These are phyloP conservation scores for Helarctos malayanus DNA, from an alignment of 2,797 vertebrate genomes.

Conservation along the genomic window DNA sequence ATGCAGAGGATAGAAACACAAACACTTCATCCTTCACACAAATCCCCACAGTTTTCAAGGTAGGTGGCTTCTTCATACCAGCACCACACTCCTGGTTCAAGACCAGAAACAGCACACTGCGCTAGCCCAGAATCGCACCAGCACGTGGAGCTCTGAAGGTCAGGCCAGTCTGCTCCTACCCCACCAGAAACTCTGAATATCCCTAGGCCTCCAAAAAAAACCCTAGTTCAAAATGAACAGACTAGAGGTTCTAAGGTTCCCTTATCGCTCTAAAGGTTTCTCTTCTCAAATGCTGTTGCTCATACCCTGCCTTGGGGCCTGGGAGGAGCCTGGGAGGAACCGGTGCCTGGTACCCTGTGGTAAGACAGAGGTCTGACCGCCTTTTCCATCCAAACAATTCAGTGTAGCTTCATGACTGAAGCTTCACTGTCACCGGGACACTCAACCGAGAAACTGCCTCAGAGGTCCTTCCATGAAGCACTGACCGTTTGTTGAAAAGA, in stretches of 20 bases:
- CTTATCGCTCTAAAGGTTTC: rapidly evolving
- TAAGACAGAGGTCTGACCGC: background rate
- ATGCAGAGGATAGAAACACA: background rate
- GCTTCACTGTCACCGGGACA: rapidly evolving
- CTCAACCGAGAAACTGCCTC: background rate
- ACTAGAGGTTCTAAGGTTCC: too few species aligned
- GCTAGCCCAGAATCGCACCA: rapidly evolving
- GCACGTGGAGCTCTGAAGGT: too few species aligned
- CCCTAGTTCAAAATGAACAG: rapidly evolving
- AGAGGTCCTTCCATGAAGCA: rapidly evolving
- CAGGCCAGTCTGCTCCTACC: too few species aligned
- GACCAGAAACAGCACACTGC: rapidly evolving
- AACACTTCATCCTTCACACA: rapidly evolving
- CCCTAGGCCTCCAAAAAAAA: too few species aligned
- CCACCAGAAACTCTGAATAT: rapidly evolving
- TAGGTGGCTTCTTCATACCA: rapidly evolving
- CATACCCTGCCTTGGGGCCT: background rate
- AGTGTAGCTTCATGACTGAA: background rate
- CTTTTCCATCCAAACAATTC: too few species aligned
- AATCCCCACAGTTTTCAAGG: background rate
- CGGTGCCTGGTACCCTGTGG: rapidly evolving
- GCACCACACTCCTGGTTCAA: rapidly evolving
- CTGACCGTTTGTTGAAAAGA: too few species aligned
- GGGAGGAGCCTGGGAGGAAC: background rate
- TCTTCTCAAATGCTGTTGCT: background rate